Evolutionary conservation across 2,797 vertebrate genomes (phyloP).

Genomic region (Chelmon rostratus): DNA sequence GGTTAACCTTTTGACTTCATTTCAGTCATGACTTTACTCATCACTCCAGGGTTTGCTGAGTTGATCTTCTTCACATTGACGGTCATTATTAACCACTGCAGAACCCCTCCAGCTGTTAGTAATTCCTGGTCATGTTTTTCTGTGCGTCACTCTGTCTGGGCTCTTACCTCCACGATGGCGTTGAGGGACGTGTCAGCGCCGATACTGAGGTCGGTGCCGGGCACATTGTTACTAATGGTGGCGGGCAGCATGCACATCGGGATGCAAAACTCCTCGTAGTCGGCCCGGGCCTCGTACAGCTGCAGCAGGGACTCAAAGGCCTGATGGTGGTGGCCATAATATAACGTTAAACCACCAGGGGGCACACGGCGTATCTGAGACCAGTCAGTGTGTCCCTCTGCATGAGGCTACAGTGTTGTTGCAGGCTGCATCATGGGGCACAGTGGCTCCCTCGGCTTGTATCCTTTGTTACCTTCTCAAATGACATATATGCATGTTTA

Average conservation of each 20-base stretch:
- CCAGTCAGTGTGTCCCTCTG: background rate
- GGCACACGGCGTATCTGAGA: constrained; percentile 37
- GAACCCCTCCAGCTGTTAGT: background rate
- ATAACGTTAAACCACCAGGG: constrained; percentile 75
- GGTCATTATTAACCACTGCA: background rate
- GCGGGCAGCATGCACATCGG: constrained; percentile 92
- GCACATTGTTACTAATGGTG: constrained; percentile 95
- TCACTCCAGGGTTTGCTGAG: background rate
- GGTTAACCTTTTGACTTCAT: background rate
- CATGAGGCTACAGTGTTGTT: background rate
- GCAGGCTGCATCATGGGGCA: constrained; percentile 34
- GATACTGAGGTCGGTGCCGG: constrained; percentile 91
- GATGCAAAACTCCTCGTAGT: constrained; percentile 90
- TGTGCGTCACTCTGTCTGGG: background rate
- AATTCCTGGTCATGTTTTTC: too few species aligned
- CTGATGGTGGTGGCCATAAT: constrained; percentile 83
- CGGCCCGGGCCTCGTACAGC: constrained; percentile 84
- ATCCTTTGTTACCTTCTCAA: background rate
- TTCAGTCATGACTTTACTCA: too few species aligned
- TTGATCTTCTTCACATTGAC: background rate
- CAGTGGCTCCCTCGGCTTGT: constrained; percentile 24
- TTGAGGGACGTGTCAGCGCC: constrained; percentile 93
- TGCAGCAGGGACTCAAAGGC: constrained; percentile 88
- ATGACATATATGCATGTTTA: background rate
- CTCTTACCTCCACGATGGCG: constrained; percentile 93